These are phyloP conservation scores for Sceloporus tristichus DNA, from an alignment of 2,113 vertebrate species.

Conservation along the genomic window DNA sequence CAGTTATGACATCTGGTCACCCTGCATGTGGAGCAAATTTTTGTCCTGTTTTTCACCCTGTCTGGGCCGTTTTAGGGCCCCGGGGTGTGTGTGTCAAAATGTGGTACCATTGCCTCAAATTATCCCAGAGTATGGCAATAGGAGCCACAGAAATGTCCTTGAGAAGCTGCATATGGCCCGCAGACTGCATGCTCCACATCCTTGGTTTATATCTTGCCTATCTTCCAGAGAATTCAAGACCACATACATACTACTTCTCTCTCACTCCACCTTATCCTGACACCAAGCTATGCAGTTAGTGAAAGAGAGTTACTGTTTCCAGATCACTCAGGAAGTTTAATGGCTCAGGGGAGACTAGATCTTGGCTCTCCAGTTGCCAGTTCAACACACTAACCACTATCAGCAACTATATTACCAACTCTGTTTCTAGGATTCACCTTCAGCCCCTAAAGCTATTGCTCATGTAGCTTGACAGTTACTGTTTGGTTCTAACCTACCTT, in stretches of 20 bases:
- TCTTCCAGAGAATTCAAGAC: background rate
- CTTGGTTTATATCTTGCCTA: background rate
- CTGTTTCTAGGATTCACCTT: background rate
- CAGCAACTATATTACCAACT: background rate
- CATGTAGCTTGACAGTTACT: background rate
- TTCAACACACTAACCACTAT: no score
- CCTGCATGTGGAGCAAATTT: no score
- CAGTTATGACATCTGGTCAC: no score
- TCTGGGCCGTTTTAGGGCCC: no score
- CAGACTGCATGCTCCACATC: no score
- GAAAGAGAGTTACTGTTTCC: background rate
- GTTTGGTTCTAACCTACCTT: background rate
- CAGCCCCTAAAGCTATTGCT: background rate
- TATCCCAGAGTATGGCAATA: no score
- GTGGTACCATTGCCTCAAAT: no score
- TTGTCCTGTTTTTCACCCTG: no score
- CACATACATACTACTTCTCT: background rate
- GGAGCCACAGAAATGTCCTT: no score
- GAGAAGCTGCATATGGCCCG: no score
- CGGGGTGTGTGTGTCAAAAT: no score
- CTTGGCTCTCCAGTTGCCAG: no score
- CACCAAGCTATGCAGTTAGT: background rate
- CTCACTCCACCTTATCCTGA: background rate
- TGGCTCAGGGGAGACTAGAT: background rate
- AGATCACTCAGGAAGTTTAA: background rate